Percentiles rank a stretch among this genome's conserved stretches.
Evolutionary conservation across 35 echinoderm and acorn worm genomes (phyloP).

Genomic region (Patiria miniata): DNA sequence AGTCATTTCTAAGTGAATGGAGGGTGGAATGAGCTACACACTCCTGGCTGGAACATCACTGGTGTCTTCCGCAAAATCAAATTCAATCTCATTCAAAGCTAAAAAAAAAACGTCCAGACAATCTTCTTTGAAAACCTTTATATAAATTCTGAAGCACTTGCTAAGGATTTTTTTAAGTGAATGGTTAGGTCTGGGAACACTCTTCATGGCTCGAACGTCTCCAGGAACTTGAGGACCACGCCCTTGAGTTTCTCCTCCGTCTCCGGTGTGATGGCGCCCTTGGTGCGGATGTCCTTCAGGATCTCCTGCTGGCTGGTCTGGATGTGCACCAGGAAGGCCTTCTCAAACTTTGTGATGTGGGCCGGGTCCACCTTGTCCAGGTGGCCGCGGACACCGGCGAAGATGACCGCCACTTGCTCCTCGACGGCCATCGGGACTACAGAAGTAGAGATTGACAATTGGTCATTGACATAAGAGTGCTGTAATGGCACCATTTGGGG

Average conservation of each 20-base stretch:
- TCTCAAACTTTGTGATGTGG: constrained; percentile 89
- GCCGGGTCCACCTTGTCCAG: constrained; percentile 92
- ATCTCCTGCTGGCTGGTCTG: constrained; percentile 80
- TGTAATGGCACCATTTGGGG: too few species aligned
- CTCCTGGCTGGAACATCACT: too few species aligned
- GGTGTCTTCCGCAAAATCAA: too few species aligned
- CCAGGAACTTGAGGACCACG: constrained; percentile 86
- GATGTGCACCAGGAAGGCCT: constrained; percentile 84
- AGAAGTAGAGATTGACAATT: not conserved
- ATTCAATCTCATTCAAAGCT: too few species aligned
- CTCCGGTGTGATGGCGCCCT: constrained; percentile 68
- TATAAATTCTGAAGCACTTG: too few species aligned
- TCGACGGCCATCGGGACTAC: constrained; percentile 95
- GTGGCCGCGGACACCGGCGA: constrained; percentile 92
- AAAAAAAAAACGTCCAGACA: too few species aligned
- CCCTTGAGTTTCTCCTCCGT: constrained; percentile 85
- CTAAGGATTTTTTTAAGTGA: too few species aligned
- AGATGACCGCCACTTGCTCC: constrained; percentile 97
- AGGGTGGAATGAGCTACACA: too few species aligned
- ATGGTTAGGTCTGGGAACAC: not conserved
- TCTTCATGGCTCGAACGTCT: constrained; percentile 81
- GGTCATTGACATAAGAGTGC: not conserved
- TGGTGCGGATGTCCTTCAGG: constrained; percentile 67
- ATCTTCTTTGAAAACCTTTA: too few species aligned
- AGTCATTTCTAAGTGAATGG: too few species aligned